These are phyloP conservation scores for Phalanger gymnotis DNA, from an alignment of 2,797 vertebrate species.

Conservation along the genomic window DNA sequence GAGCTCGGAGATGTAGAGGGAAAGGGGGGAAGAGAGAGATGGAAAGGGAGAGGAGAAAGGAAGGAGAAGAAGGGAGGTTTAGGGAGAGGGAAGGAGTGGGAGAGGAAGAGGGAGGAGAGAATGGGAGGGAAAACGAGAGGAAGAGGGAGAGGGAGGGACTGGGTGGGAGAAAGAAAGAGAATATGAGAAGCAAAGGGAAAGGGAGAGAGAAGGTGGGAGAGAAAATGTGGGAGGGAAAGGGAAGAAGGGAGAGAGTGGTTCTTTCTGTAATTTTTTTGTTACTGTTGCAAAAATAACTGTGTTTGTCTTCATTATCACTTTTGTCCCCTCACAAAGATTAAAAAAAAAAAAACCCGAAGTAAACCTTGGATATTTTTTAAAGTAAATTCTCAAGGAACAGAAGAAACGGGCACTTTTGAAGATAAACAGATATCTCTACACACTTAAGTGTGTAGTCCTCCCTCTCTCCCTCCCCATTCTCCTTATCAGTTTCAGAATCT, in stretches of 20 bases:
- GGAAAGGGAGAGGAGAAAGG: background rate
- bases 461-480: background rate
- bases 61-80: background rate
- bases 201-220: background rate
- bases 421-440: background rate
- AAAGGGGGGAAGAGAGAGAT: background rate
- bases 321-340: background rate
- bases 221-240: background rate
- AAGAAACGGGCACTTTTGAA: background rate
- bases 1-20: background rate
- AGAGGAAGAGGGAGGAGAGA: background rate
- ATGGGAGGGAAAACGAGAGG: background rate
- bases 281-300: background rate
- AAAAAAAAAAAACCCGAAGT: background rate
- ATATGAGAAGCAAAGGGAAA: background rate
- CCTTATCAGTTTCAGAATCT: background rate
- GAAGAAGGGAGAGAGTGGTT: background rate
- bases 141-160: background rate
- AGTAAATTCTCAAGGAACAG: background rate
- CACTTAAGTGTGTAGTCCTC: background rate
- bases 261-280: background rate
- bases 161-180: background rate
- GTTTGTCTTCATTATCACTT: background rate
- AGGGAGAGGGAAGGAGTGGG: background rate
- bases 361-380: background rate